Evolutionary conservation across 2,797 vertebrate species (phyloP), one percentile per base, ranked within the genome.

Genomic region (Tenualosa ilisha): DNA sequence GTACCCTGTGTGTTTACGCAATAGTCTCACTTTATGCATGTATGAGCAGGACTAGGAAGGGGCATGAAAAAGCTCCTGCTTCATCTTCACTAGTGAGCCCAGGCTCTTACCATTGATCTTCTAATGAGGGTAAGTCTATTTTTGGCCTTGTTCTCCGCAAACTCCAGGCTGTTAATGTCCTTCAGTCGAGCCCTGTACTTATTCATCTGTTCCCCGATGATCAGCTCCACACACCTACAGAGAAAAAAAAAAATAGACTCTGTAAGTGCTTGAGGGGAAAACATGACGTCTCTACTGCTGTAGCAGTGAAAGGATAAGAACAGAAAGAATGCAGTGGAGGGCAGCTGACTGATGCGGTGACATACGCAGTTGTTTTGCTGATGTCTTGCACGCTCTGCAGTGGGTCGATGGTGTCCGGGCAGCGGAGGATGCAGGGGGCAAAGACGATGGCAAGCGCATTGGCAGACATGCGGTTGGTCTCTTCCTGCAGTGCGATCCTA

Each of bases 371-470:
- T 0, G 98, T 99, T 93, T 98, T 99, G 92, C 97, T 94, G 92
- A 99, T 98, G 93, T 99, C 98, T 93, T 98, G 97, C 50, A 99
- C 97, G 0, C 98, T 99, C 92, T 97, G 97, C 24, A 99, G 94
- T 0, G 98, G 98, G 82, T 99, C 98, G 0, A 94, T 99, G 1
- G 97, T 98, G 92, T 99, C 97, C 0, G 98, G 98, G 87, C 98
- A 98, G 88, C 98, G 98, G 65, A 99, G 97, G 90, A 99, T 97
- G 86, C 98, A 99, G 11, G 98, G 98, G 40, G 98, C 98, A 86
- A 99, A 99, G 59, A 99, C 98, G 3, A 99, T 99, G 68, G 98
- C 98, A 93, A 99, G 89, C 86, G 98, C 98, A 0, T 99, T 99
- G 5, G 98, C 96, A 49, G 98, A 99, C 98, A 99, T 99, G 15